Conservation (phyloP, 2,797 vertebrate genomes). For the Pyrrhura leucotis region DNA sequence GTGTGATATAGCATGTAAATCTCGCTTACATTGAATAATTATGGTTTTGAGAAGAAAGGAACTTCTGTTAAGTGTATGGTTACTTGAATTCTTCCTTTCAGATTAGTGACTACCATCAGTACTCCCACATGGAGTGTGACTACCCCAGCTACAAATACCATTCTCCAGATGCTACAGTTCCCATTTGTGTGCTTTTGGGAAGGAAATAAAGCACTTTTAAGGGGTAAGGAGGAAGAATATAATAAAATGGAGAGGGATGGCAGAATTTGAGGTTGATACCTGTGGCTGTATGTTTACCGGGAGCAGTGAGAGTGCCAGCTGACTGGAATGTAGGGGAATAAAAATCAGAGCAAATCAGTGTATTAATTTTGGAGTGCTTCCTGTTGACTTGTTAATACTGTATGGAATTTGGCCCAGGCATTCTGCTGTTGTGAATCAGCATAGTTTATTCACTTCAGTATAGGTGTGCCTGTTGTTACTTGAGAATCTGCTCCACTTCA, state of each 20-base stretch:
- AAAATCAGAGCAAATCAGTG: slow-evolving; percentile 26
- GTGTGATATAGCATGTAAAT: slow-evolving; percentile 1
- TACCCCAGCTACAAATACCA: slow-evolving; percentile 49
- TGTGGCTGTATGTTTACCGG: not conserved
- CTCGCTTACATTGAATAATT: slow-evolving; percentile 31
- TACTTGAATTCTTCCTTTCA: slow-evolving; percentile 44
- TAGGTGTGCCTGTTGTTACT: slow-evolving; percentile 47
- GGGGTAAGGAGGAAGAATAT: not conserved
- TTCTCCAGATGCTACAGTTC: slow-evolving; percentile 44
- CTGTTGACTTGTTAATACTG: slow-evolving; percentile 63
- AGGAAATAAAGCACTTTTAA: not conserved
- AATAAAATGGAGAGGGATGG: not conserved
- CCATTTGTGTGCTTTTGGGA: slow-evolving; percentile 15
- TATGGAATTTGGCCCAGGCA: slow-evolving; percentile 43
- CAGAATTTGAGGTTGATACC: not conserved
- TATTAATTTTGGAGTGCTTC: slow-evolving; percentile 56
- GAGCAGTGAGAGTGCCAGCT: not conserved
- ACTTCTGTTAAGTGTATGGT: slow-evolving; percentile 1
- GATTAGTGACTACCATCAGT: slow-evolving; percentile 33
- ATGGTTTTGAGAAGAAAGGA: slow-evolving; percentile 19
- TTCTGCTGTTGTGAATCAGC: slow-evolving; percentile 60
- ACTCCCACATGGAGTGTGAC: slow-evolving; percentile 49
- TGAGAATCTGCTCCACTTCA: slow-evolving; percentile 1
- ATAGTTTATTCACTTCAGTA: slow-evolving; percentile 42
- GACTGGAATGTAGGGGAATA: not conserved